Base-by-base conservation (phyloP, 2,113 vertebrate genomes). In the Ramphastos sulfuratus region DNA sequence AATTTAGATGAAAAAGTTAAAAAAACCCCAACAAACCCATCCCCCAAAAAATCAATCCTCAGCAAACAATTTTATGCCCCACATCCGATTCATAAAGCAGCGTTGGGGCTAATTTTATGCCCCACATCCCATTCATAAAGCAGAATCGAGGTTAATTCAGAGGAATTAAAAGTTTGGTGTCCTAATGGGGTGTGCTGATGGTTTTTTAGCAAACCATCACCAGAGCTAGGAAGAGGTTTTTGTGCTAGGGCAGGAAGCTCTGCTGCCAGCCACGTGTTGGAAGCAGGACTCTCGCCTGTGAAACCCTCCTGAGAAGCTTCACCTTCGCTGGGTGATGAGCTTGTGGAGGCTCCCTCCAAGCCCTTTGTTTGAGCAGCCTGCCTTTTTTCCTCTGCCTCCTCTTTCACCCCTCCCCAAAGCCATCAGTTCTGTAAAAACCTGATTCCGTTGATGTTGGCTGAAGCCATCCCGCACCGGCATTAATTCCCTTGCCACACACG, bases 261-360 rank as follows among this genome's bases (percentile, higher is more conserved):
- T 6, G 33, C 63, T 76, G n/a, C 2, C 3, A 58, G 86, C 91
- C 95, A 90, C 91, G 83, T 94, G 94, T 39, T 88, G 18, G 64
- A 31, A 33, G 37, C 16, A 4, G 44, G 20, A 21, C 28, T 35
- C 30, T 2, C 33, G 31, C 44, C 23, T 69, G n/a, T 2, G 9
- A 88, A 93, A 86, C 76, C 60, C 6, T 15, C 12, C 52, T 1
- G 14, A 63, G 69, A 73, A 90, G 54, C 80, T 94, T 74, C 0
- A 1, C 64, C 93, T 82, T 75, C 27, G 3, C 15, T 58, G 33
- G 39, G 8, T 44, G 54, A 90, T 3, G 2, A n/a, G 30, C 64
- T 42, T 4, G 37, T 1, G 2, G 31, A 80, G 50, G 1, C 27
- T 12, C 31, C 39, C 15, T n/a, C 9, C 1, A 8, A 37, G 64